These are phyloP conservation scores for Medauroidea extradentata DNA, from an alignment of 1,140 invertebrate species.

Conservation along the genomic window DNA sequence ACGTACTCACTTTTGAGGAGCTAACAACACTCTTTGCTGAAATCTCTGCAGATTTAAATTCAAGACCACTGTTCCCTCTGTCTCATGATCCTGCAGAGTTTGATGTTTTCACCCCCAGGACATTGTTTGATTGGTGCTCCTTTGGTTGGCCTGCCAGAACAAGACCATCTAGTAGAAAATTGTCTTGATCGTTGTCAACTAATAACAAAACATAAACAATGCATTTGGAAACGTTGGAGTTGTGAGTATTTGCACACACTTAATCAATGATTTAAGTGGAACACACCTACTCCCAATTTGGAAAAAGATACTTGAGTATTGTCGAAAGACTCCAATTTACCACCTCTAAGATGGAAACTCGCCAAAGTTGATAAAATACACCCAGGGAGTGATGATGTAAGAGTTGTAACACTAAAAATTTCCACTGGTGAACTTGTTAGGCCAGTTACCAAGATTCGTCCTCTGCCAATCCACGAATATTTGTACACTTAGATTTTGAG, in stretches of 20 bases:
- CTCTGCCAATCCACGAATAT: too few relatives aligned
- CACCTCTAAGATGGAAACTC: too few relatives aligned
- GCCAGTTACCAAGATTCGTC: too few relatives aligned
- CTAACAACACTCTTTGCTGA: too few relatives aligned
- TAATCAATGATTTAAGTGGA: conserved; percentile 31
- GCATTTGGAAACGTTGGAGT: conserved; percentile 35
- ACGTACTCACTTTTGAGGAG: conserved; percentile 29
- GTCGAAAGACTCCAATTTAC: too few relatives aligned
- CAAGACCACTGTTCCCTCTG: conserved; percentile 26
- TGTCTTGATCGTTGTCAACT: conserved; percentile 26
- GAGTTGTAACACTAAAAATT: too few relatives aligned
- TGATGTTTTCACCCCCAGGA: conserved; percentile 24
- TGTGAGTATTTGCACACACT: conserved; percentile 32
- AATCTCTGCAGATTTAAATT: conserved; percentile 34
- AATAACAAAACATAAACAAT: conserved; percentile 27
- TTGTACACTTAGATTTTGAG: too few relatives aligned
- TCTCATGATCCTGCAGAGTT: conserved; percentile 29
- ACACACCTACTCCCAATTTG: neutral
- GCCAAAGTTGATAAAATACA: too few relatives aligned
- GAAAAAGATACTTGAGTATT: too few relatives aligned
- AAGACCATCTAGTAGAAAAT: conserved; percentile 14
- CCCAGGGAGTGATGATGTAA: too few relatives aligned
- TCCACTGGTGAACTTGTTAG: too few relatives aligned
- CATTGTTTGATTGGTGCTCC: conserved; percentile 29
- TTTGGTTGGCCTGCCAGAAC: conserved; percentile 16